These are phyloP conservation scores for Luidia sarsii DNA, from an alignment of 53 echinoderm and acorn worm genomes.

Conservation along the genomic window DNA sequence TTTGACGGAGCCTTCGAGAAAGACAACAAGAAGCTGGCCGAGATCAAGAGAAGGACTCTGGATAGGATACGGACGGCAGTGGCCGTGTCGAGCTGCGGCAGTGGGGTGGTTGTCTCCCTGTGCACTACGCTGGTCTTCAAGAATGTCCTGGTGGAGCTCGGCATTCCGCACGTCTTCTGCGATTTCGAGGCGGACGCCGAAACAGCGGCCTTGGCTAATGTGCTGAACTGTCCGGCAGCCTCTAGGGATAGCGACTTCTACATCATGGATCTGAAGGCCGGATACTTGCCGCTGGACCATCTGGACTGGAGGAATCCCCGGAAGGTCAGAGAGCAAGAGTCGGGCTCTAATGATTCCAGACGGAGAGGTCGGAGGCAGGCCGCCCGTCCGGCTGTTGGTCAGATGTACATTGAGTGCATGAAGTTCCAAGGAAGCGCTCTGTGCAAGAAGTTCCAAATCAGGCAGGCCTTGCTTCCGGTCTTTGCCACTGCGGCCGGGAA, in stretches of 20 bases:
- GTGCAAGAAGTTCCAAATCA: slow-evolving; percentile 70
- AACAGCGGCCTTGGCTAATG: slow-evolving; percentile 77
- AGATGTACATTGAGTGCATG: slow-evolving; percentile 26
- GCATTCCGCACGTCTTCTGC: slow-evolving; percentile 60
- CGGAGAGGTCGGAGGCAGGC: not conserved
- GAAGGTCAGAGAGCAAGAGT: not conserved
- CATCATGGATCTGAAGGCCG: slow-evolving; percentile 76
- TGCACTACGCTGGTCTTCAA: slow-evolving; percentile 51
- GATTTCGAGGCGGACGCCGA: slow-evolving; percentile 97
- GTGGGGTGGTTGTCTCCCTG: slow-evolving; percentile 51
- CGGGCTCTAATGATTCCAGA: not conserved
- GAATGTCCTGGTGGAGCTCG: slow-evolving; percentile 68
- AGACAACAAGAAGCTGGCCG: slow-evolving; percentile 81
- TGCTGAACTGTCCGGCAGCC: slow-evolving; percentile 75
- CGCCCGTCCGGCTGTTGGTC: not conserved
- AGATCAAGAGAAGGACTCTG: slow-evolving; percentile 55
- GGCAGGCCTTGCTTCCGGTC: slow-evolving; percentile 76
- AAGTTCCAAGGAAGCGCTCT: slow-evolving; percentile 49
- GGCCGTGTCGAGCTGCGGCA: slow-evolving; percentile 40
- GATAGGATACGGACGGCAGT: slow-evolving; percentile 55
- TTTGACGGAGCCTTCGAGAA: slow-evolving; percentile 88
- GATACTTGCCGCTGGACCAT: slow-evolving; percentile 79
- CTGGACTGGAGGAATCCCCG: slow-evolving; percentile 61
- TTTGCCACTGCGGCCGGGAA: slow-evolving; percentile 85
- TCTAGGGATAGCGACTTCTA: slow-evolving; percentile 93